Conservation (phyloP, 1,140 invertebrate genomes). For the Vollenhovia emeryi region DNA sequence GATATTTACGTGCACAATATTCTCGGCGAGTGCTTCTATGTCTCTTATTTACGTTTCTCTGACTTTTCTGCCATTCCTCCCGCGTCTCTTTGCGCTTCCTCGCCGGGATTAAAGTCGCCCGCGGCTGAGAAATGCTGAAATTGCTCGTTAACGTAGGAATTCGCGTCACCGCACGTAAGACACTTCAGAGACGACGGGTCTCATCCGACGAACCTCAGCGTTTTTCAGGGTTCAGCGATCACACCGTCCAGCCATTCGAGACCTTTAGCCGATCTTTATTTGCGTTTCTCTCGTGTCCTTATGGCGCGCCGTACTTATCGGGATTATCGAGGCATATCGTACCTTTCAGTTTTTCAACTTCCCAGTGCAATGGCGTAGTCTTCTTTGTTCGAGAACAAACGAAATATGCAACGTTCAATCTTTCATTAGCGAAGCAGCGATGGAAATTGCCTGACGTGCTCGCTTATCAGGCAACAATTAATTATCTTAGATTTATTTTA, state of each 20-base stretch:
- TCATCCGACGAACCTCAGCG: conserved; percentile 11
- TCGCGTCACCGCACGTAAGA: conserved; percentile 44
- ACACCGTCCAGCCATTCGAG: conserved; percentile 31
- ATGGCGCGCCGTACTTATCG: conserved; percentile 63
- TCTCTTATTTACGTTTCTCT: conserved; percentile 63
- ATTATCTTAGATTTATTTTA: background rate
- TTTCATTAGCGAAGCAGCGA: background rate
- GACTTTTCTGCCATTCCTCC: conserved; percentile 8
- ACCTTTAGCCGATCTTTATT: conserved; percentile 31
- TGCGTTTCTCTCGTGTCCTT: conserved; percentile 29
- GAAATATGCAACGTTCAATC: background rate
- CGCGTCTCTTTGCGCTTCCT: background rate
- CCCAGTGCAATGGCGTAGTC: background rate
- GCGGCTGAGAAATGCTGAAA: conserved; percentile 37
- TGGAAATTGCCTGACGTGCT: background rate
- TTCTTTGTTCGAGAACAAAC: background rate
- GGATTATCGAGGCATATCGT: conserved; percentile 75
- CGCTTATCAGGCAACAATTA: background rate
- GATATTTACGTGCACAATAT: conserved; percentile 30
- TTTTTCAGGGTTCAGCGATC: conserved; percentile 45
- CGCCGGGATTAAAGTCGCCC: conserved; percentile 62
- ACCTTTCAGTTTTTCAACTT: conserved; percentile 45
- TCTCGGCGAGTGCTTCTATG: background rate
- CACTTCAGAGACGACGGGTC: conserved; percentile 22
- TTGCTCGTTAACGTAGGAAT: conserved; percentile 70